Percentiles rank a stretch among this genome's conserved stretches.
Evolutionary conservation across 2,797 vertebrate species (phyloP).

Genomic region (Sparidentex hasta): DNA sequence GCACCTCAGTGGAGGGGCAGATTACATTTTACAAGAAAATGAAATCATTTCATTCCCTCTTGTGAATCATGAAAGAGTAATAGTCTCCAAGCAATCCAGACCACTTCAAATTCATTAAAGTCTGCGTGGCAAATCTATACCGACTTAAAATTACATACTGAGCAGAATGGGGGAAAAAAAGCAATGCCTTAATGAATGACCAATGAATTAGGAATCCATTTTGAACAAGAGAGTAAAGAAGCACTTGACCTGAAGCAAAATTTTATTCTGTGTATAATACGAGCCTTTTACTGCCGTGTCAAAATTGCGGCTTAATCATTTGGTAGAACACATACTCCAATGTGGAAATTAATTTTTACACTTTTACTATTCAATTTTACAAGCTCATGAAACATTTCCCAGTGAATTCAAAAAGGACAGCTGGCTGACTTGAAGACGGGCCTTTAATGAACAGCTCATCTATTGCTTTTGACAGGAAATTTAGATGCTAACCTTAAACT

Average conservation of each 20-base stretch:
- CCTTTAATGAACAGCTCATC: conserved; percentile 7
- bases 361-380: conserved; percentile 46
- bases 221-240: conserved; percentile 29
- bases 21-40: conserved; percentile 47
- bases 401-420: conserved; percentile 29
- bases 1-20: conserved; percentile 14
- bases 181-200: conserved; percentile 19
- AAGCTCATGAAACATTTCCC: conserved; percentile 38
- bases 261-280: conserved; percentile 18
- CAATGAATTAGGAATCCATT: conserved; percentile 24
- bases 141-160: conserved; percentile 28
- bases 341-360: conserved; percentile 27
- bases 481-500: conserved; percentile 16
- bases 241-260: conserved; percentile 40
- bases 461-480: conserved; percentile 27
- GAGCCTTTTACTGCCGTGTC: conserved; percentile 15
- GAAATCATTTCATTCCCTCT: conserved; percentile 49
- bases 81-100: conserved; percentile 44
- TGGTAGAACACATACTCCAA: conserved; percentile 17
- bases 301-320: conserved; percentile 42
- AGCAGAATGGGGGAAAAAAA: conserved; percentile 24
- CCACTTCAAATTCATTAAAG: conserved; percentile 51
- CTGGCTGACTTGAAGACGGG: conserved; percentile 1
- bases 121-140: conserved; percentile 16
- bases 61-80: conserved; percentile 39